These are phyloP conservation scores for Sylvicola cinctus DNA, from an alignment of 2,888 invertebrate species.

Conservation along the genomic window DNA sequence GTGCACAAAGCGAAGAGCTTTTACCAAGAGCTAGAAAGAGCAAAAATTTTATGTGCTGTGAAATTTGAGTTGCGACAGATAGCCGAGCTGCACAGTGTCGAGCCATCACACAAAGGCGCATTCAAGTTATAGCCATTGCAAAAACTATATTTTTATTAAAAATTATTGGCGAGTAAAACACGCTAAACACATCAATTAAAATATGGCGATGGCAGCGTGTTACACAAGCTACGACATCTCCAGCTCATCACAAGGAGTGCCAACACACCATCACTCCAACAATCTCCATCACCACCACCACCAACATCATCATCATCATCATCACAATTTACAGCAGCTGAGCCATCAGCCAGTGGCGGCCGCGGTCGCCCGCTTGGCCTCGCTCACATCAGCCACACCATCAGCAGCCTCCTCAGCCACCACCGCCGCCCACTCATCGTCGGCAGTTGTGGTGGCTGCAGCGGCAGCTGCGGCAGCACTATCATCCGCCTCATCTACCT, in stretches of 20 bases:
- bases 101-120: too few species aligned
- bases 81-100: too few species aligned
- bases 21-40: too few species aligned
- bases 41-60: too few species aligned
- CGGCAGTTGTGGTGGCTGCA: constrained; percentile 4
- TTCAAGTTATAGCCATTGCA: too few species aligned
- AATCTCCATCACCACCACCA: not conserved
- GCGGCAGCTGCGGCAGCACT: constrained; percentile 27
- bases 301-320: not conserved
- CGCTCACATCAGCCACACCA: not conserved
- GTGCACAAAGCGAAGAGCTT: too few species aligned
- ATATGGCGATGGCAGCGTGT: constrained; percentile 26
- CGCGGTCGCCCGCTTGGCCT: constrained; percentile 1
- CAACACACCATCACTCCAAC: constrained; percentile 7
- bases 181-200: constrained; percentile 3
- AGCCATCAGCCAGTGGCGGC: constrained; percentile 2
- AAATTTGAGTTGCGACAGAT: too few species aligned
- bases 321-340: not conserved
- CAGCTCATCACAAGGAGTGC: constrained; percentile 18
- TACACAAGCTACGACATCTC: constrained; percentile 25
- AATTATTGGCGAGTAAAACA: too few species aligned
- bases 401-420: too few species aligned
- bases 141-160: too few species aligned
- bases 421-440: too few species aligned
- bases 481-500: constrained; percentile 27